These are phyloP conservation scores for Nemopilema nomurai DNA, from an alignment of 30 jellyfish, hydroid and myxozoan genomes.

Conservation along the genomic window DNA sequence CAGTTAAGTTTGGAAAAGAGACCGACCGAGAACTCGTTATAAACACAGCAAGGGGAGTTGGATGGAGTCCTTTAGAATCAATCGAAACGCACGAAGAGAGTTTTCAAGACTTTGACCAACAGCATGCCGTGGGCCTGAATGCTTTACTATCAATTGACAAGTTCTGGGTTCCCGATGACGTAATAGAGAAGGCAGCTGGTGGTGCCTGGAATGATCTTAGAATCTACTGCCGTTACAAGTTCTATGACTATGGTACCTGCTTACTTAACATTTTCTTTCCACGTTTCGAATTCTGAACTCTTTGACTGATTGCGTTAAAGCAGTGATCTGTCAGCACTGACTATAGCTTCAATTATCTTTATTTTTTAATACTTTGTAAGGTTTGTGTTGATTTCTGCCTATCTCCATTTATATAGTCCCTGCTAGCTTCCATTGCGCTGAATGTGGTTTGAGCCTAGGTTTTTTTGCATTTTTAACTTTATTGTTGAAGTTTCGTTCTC, in stretches of 20 bases:
- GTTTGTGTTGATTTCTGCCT: too few relatives aligned
- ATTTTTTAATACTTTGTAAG: too few relatives aligned
- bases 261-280: neutral
- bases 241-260: conserved; percentile 71
- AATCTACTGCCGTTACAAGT: conserved; percentile 76
- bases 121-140: conserved; percentile 10
- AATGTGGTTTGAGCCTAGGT: neutral
- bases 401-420: too few relatives aligned
- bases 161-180: conserved; percentile 56
- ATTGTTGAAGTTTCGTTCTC: neutral
- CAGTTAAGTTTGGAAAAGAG: conserved; percentile 58
- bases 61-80: conserved; percentile 80
- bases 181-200: conserved; percentile 18
- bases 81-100: conserved; percentile 70
- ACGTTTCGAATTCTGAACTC: neutral
- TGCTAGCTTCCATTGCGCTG: too few relatives aligned
- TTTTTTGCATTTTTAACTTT: too few relatives aligned
- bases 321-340: too few relatives aligned
- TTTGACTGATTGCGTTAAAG: neutral
- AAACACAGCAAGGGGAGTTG: conserved; percentile 67
- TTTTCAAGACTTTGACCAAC: conserved; percentile 32
- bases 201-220: conserved; percentile 9
- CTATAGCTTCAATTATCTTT: too few relatives aligned
- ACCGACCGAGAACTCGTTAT: conserved; percentile 79
- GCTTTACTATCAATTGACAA: conserved; percentile 42